Conservation (phyloP, 2,113 vertebrate species). For the Ptilorrhoa leucosticta region DNA sequence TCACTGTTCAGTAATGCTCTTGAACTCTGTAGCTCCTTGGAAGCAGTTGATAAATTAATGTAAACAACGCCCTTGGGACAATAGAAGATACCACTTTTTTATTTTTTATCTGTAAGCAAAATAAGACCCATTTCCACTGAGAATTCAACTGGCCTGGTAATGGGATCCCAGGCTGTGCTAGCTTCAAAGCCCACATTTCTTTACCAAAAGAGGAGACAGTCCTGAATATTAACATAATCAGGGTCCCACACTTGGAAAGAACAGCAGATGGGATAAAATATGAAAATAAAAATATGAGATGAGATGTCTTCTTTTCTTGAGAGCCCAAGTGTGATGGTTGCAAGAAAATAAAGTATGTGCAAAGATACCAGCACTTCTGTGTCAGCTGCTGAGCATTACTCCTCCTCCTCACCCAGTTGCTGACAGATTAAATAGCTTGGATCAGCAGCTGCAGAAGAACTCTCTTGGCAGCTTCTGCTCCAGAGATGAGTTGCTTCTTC, state of each 20-base stretch:
- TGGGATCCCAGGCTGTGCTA: not conserved
- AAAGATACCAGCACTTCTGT: not conserved
- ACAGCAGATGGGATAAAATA: not conserved
- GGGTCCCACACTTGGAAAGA: not conserved
- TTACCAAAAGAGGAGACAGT: not conserved
- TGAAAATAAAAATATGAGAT: not conserved
- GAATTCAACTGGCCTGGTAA: slow-evolving; percentile 3
- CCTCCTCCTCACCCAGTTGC: not conserved
- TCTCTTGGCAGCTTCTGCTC: not conserved
- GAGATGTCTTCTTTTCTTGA: not conserved
- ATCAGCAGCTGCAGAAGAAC: not conserved
- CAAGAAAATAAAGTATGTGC: not conserved
- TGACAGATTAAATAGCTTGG: not conserved
- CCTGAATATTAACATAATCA: not conserved
- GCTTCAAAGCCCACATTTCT: slow-evolving; percentile 18
- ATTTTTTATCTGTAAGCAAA: slow-evolving; percentile 78
- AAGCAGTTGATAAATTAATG: slow-evolving; percentile 73
- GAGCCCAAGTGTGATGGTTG: not conserved
- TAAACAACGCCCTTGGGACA: slow-evolving; percentile 74
- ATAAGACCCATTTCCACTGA: slow-evolving; percentile 39
- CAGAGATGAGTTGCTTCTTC: fast-evolving
- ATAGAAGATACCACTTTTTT: slow-evolving; percentile 63
- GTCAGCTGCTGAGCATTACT: not conserved
- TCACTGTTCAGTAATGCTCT: slow-evolving; percentile 61
- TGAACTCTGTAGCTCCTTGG: slow-evolving; percentile 70